phyloP scores from a whole-genome alignment of 2,113 vertebrate genomes.

The Pipra filicauda region DNA sequence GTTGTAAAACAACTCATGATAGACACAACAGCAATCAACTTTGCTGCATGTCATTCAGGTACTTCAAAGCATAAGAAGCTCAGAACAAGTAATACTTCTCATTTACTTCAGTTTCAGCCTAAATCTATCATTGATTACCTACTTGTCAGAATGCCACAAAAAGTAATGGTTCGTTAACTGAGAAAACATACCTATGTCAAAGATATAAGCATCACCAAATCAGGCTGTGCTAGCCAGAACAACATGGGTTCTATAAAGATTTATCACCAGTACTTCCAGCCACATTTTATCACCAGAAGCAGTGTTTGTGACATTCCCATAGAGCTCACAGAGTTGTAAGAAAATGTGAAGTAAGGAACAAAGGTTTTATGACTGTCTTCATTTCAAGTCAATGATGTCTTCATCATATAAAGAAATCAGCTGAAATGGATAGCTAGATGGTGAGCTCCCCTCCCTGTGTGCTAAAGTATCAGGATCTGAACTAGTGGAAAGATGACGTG shows the following conservation, averaged over 20 bases:
- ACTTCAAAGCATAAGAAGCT: constrained; percentile 47
- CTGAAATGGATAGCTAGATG: constrained; percentile 76
- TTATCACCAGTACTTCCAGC: constrained; percentile 29
- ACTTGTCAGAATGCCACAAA: constrained; percentile 58
- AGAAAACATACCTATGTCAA: constrained; percentile 53
- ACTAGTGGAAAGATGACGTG: constrained; percentile 71
- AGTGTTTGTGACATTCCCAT: constrained; percentile 47
- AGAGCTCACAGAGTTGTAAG: constrained; percentile 53
- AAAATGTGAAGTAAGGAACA: constrained; percentile 41
- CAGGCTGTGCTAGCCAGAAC: constrained; percentile 36
- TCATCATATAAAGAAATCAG: constrained; percentile 86
- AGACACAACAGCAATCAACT: neutral
- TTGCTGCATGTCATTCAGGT: neutral
- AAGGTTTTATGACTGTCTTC: constrained; percentile 75
- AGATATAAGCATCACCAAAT: constrained; percentile 36
- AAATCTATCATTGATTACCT: constrained; percentile 50
- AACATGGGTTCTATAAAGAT: constrained; percentile 25
- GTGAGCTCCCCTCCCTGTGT: constrained; percentile 77
- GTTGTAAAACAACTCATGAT: constrained; percentile 28
- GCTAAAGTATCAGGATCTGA: constrained; percentile 75
- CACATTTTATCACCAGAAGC: constrained; percentile 37
- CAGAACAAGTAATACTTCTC: constrained; percentile 41
- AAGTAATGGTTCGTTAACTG: constrained; percentile 38
- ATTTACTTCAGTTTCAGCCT: constrained; percentile 64
- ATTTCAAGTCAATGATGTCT: constrained; percentile 93